A percentile compares a stretch with the other conserved stretches of the same genome.
These are phyloP conservation scores for Mus musculus DNA, from an alignment of 2,113 vertebrate species.

Conservation along the genomic window GRCm39 chr6:117268501-117269000, in stretches of 20 bases:
- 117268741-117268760: not conserved
- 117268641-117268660: not conserved
- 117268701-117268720: not conserved
- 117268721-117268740: not conserved
- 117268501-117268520: not conserved
- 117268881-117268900: not conserved
- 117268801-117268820: not conserved
- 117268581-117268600: not conserved
- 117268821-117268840: not conserved
- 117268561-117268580: not conserved
- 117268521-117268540: not conserved
- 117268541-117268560: not conserved
- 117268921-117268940: not conserved
- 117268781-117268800: not conserved
- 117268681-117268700: not conserved
- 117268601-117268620: not conserved
- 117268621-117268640: not conserved
- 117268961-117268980: not conserved
- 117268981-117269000: not conserved
- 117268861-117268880: not conserved
- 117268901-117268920: not conserved
- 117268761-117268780: not conserved
- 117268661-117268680: not conserved
- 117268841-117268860: no score
- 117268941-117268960: not conserved